phyloP scores from a whole-genome alignment of 2,888 invertebrate genomes.

The Vanessa cardui region DNA sequence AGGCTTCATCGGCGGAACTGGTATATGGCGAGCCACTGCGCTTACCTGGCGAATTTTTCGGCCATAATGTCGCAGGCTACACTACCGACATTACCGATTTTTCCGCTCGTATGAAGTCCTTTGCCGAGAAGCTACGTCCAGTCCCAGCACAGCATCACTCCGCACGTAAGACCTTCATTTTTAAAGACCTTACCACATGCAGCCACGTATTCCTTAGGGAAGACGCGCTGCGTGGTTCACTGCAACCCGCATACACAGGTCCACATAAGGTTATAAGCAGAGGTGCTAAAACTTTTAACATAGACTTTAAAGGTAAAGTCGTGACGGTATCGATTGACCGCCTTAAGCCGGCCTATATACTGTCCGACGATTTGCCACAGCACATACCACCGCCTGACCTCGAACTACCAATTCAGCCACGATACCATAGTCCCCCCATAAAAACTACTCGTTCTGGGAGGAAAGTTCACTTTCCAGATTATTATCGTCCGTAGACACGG shows the following conservation, averaged over 20 bases:
- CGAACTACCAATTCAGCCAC: not conserved
- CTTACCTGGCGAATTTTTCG: constrained; percentile 39
- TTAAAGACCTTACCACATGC: constrained; percentile 40
- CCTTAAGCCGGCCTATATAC: not conserved
- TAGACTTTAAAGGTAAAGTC: not conserved
- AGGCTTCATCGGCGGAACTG: constrained; percentile 41
- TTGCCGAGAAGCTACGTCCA: constrained; percentile 16
- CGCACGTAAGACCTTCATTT: constrained; percentile 38
- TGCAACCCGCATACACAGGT: not conserved
- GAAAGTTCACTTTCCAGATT: not conserved
- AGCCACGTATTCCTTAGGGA: constrained; percentile 44
- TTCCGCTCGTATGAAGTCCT: constrained; percentile 12
- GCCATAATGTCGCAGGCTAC: not conserved
- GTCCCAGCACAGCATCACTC: constrained; percentile 36
- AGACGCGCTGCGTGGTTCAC: constrained; percentile 17
- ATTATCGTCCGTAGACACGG: constrained; percentile 8
- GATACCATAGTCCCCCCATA: too few relatives aligned
- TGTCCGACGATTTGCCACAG: not conserved
- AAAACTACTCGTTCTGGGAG: not conserved
- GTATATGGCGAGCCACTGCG: constrained; percentile 43
- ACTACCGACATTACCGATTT: constrained; percentile 30
- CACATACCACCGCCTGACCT: not conserved
- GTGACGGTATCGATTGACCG: not conserved
- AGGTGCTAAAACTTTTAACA: not conserved
- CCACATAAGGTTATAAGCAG: not conserved